phyloP scores from a whole-genome alignment of 2,797 vertebrate species.

The Diceros bicornis region DNA sequence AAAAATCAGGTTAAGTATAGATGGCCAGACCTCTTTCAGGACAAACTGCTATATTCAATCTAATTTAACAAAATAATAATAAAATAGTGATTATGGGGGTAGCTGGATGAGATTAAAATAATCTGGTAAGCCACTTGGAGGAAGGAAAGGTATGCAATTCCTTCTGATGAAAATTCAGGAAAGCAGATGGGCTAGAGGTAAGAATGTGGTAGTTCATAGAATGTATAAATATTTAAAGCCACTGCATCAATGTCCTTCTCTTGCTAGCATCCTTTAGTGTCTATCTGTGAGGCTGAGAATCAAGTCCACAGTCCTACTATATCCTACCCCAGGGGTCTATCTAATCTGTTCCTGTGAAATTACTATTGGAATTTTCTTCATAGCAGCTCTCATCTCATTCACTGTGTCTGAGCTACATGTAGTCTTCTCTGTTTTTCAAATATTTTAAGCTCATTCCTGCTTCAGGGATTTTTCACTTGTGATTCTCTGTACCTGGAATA shows the following conservation, averaged over 20 bases:
- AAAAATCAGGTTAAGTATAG: neutral
- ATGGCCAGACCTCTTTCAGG: neutral
- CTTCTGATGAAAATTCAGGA: neutral
- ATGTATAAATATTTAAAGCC: neutral
- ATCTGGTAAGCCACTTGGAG: neutral
- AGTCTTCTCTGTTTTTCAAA: neutral
- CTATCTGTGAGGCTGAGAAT: neutral
- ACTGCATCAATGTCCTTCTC: neutral
- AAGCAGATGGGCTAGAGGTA: neutral
- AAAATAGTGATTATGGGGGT: neutral
- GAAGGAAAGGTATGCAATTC: neutral
- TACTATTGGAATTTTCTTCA: neutral
- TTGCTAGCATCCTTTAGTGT: neutral
- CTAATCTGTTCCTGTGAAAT: neutral
- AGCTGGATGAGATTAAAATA: neutral
- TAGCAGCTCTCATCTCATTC: neutral
- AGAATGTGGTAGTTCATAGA: neutral
- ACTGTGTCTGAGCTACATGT: neutral
- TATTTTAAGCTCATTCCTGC: neutral
- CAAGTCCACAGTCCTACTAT: neutral
- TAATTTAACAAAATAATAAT: neutral
- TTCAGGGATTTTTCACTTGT: neutral
- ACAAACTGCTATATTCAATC: neutral
- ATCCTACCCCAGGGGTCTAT: neutral
- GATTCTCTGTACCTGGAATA: neutral